phyloP scores from a whole-genome alignment of 2,888 invertebrate genomes.

The Dolichomitus sp. region DNA sequence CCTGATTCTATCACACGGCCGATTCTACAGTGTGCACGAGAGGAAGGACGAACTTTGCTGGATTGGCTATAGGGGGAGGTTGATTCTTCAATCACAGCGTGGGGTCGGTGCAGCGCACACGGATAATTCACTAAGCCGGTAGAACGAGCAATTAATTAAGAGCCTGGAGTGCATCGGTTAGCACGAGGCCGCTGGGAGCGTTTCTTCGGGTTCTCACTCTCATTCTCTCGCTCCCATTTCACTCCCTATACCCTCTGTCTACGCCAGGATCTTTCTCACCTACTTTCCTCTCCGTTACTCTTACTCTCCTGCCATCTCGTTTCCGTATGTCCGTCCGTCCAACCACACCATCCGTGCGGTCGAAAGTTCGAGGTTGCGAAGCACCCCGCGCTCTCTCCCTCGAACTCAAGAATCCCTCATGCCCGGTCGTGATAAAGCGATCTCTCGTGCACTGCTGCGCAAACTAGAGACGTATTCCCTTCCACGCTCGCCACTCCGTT shows the following conservation, averaged over 20 bases:
- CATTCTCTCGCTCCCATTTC: background rate
- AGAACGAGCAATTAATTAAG: conserved; percentile 70
- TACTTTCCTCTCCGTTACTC: background rate
- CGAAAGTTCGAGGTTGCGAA: conserved; percentile 37
- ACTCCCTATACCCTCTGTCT: background rate
- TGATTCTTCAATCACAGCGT: conserved; percentile 45
- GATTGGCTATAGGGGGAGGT: conserved; percentile 15
- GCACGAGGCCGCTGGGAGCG: conserved; percentile 43
- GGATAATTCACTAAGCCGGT: conserved; percentile 69
- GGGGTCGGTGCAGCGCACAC: conserved; percentile 33
- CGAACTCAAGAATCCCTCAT: conserved; percentile 25
- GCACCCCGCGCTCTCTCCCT: background rate
- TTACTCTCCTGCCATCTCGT: conserved; percentile 18
- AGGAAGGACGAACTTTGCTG: conserved; percentile 20
- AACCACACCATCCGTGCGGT: conserved; percentile 24
- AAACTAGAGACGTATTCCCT: background rate
- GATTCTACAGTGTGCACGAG: background rate
- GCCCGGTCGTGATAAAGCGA: conserved; percentile 39
- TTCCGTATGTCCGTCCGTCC: conserved; percentile 40
- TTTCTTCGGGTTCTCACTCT: conserved; percentile 38
- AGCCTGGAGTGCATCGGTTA: conserved; percentile 67
- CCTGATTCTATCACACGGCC: too few species aligned
- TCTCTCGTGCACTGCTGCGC: conserved; percentile 25
- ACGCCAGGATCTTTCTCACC: conserved; percentile 30
- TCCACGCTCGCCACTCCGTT: background rate